A percentile compares a stretch with the other conserved stretches of the same genome.
Conservation (phyloP, 2,888 invertebrate genomes). For the Sussaba pulchella region DNA sequence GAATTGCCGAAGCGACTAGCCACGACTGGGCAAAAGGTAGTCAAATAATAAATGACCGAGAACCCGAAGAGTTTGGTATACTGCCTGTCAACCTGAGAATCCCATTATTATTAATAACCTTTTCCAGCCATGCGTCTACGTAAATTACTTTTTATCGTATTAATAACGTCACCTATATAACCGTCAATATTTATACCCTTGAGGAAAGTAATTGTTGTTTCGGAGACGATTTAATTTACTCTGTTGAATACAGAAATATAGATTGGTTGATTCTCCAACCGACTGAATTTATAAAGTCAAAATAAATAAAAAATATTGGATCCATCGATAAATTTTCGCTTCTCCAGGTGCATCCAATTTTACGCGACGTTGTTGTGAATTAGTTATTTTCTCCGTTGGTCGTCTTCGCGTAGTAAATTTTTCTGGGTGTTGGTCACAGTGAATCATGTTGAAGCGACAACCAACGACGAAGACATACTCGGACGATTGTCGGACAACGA, state of each 20-base stretch:
- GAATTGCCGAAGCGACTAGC: slow-evolving; percentile 25
- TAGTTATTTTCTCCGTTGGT: slow-evolving; percentile 20
- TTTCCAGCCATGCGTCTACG: not conserved
- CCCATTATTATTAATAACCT: slow-evolving; percentile 43
- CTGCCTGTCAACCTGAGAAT: slow-evolving; percentile 50
- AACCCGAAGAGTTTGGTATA: slow-evolving; percentile 56
- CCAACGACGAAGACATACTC: slow-evolving; percentile 36
- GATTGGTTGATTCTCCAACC: too few species aligned
- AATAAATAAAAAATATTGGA: too few species aligned
- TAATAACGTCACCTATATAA: slow-evolving; percentile 14
- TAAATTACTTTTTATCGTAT: slow-evolving; percentile 28
- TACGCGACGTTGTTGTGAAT: not conserved
- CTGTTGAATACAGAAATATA: too few species aligned
- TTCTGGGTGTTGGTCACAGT: slow-evolving; percentile 61
- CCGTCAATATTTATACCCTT: too few species aligned
- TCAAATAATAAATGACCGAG: slow-evolving; percentile 59
- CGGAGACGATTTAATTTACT: too few species aligned
- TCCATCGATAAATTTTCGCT: too few species aligned
- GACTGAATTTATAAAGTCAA: too few species aligned
- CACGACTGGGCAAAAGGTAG: slow-evolving; percentile 10
- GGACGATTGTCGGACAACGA: slow-evolving; percentile 13
- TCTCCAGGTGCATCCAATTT: not conserved
- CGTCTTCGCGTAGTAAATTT: slow-evolving; percentile 66
- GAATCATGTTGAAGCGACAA: slow-evolving; percentile 55
- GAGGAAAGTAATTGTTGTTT: too few species aligned